phyloP scores from a whole-genome alignment of 2,797 vertebrate genomes.

The Otus scops region DNA sequence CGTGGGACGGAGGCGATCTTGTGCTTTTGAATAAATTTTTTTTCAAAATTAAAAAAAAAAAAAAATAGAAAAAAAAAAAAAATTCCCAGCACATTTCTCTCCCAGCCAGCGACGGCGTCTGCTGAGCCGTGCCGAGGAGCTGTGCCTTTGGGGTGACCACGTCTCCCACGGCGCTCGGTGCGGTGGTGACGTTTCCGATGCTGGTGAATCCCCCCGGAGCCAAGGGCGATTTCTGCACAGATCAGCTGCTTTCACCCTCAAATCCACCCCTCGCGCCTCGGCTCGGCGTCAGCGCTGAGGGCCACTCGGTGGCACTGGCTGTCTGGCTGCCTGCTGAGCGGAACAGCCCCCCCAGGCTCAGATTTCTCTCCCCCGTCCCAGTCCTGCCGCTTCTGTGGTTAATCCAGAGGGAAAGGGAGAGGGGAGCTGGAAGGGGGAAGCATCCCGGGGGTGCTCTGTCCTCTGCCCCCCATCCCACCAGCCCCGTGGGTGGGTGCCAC shows the following conservation, averaged over 20 bases:
- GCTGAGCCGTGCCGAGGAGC: background rate
- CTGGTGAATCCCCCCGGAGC: background rate
- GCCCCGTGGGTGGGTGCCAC: background rate
- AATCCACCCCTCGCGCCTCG: background rate
- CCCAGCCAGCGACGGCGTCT: background rate
- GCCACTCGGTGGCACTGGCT: background rate
- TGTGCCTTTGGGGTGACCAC: background rate
- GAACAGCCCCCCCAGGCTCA: accelerated
- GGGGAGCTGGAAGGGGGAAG: background rate
- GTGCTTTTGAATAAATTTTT: background rate
- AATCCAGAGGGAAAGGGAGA: background rate
- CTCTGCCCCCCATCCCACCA: background rate
- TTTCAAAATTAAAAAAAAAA: background rate
- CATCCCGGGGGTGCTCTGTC: background rate
- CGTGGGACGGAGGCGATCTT: background rate
- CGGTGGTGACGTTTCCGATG: accelerated
- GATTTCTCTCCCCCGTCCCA: background rate
- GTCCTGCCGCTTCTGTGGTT: background rate
- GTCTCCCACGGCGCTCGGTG: accelerated
- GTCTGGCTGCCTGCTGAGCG: background rate
- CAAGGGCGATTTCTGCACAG: background rate
- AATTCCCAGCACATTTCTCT: background rate
- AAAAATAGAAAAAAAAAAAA: too few relatives aligned
- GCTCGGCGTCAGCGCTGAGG: accelerated
- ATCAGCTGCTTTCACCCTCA: too few relatives aligned